Evolutionary conservation across 2,888 invertebrate species (phyloP), one percentile per base, ranked within the genome.

Genomic region (Plagodis dolabraria): DNA sequence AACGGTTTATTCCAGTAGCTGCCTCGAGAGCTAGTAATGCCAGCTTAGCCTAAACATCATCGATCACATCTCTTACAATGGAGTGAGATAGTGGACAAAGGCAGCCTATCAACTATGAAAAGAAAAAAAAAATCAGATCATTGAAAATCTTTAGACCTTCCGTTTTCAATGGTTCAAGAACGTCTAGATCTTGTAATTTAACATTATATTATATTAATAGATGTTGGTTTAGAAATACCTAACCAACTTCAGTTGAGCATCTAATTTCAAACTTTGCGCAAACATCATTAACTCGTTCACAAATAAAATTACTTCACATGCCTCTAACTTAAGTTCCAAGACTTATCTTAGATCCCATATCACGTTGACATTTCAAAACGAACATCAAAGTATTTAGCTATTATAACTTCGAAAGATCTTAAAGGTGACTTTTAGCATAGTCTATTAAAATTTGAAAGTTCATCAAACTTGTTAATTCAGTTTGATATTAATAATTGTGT

Each of bases 301-400:
- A 36, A 7, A 36, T 36, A 36, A 36, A 7, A 36, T 35, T 47
- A 34, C 1, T 35, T 12, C 0, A 38, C 36, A 47, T 48, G 48
- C 12, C 12, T 36, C 10, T 48, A 7, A 22, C 6, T 45, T 47
- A 35, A 22, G 33, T 40, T 54, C 11, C 12, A 7, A 11, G n/a
- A 10, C 45, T 45, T 46, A 56, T 68, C 60, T 59, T 64, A 8
- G 22, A 44, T 36, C 43, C 44, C 36, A 47, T 38, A 54, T 57
- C 34, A 53, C 56, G 45, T 60, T 53, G 63, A 51, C 47, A 63
- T 52, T 60, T 60, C 54, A 53, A 67, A 61, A 54, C 52, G 60
- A 67, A 12, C 52, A 47, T 42, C 47, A 52, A 44, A 46, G 45
- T 40, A 50, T 38, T 56, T 22, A 22, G 22, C 22, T 47, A 47